These are phyloP conservation scores for Hirtodrosophila cameraria DNA, from an alignment of 2,888 invertebrate species.

Conservation along the genomic window DNA sequence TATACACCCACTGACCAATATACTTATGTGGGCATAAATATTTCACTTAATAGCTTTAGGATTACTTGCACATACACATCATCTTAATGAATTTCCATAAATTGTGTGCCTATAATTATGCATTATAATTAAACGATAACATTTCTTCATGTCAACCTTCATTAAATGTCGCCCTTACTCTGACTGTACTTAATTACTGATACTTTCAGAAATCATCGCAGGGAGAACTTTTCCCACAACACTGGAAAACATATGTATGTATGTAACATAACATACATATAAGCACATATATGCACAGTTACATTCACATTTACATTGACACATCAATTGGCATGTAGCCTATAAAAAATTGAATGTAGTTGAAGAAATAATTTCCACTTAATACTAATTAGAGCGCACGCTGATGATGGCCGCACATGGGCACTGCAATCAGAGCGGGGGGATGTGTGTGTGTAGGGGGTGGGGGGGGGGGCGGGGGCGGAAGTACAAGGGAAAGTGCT, in stretches of 20 bases:
- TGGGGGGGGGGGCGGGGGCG: not conserved
- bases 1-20: constrained; percentile 17
- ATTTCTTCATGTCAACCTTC: constrained; percentile 61
- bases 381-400: constrained; percentile 73
- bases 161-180: constrained; percentile 42
- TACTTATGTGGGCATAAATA: constrained; percentile 36
- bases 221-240: constrained; percentile 39
- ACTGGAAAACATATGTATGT: not conserved
- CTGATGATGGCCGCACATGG: constrained; percentile 53
- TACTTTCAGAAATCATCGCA: constrained; percentile 26
- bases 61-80: constrained; percentile 40
- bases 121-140: constrained; percentile 72
- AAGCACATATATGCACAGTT: constrained; percentile 1
- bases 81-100: constrained; percentile 72
- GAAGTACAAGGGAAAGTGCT: too few species aligned
- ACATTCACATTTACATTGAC: constrained; percentile 33
- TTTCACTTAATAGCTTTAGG: constrained; percentile 22
- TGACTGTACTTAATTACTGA: constrained; percentile 59
- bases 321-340: constrained; percentile 59
- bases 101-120: constrained; percentile 71
- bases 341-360: constrained; percentile 60
- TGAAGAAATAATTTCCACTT: constrained; percentile 77
- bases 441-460: not conserved
- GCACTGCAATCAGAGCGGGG: constrained; percentile 33
- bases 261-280: not conserved